These are phyloP conservation scores for Xylota sylvarum DNA, from an alignment of 2,888 invertebrate genomes.

Conservation along the genomic window DNA sequence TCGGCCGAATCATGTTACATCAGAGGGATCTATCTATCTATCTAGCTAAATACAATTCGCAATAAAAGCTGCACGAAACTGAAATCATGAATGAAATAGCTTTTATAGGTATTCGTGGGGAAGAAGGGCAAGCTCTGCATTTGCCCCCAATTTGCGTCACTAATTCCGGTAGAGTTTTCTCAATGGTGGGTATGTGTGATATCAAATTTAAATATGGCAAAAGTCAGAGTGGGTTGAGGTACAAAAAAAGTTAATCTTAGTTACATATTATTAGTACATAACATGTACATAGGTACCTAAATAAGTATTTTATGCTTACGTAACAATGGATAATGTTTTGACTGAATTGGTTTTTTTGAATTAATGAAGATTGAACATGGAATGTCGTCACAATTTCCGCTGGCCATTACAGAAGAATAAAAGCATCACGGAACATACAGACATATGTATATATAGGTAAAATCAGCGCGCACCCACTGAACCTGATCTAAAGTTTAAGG, in stretches of 20 bases:
- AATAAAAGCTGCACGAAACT: slow-evolving; percentile 41
- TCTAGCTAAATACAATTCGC: slow-evolving; percentile 13
- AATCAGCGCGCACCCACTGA: not conserved
- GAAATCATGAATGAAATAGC: slow-evolving; percentile 45
- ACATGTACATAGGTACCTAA: no score
- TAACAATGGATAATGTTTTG: not conserved
- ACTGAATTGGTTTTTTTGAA: slow-evolving; percentile 10
- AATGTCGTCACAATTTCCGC: not conserved
- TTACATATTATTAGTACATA: not conserved
- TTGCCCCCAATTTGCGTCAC: slow-evolving; percentile 36
- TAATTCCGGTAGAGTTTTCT: slow-evolving; percentile 3
- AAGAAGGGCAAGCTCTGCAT: not conserved
- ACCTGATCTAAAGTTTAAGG: slow-evolving; percentile 13
- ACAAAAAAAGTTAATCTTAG: not conserved
- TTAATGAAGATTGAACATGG: not conserved
- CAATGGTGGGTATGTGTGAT: slow-evolving; percentile 9
- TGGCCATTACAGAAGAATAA: not conserved
- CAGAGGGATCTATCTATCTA: slow-evolving; percentile 11
- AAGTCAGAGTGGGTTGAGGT: not conserved
- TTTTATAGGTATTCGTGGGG: slow-evolving; percentile 7
- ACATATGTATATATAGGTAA: not conserved
- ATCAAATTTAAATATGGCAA: not conserved
- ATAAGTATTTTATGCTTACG: not conserved
- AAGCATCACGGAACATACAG: not conserved
- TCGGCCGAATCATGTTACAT: slow-evolving; percentile 18